A percentile compares a stretch with the other conserved stretches of the same genome.
Evolutionary conservation across 2,797 vertebrate species (phyloP).

Genomic region (Cuniculus paca): DNA sequence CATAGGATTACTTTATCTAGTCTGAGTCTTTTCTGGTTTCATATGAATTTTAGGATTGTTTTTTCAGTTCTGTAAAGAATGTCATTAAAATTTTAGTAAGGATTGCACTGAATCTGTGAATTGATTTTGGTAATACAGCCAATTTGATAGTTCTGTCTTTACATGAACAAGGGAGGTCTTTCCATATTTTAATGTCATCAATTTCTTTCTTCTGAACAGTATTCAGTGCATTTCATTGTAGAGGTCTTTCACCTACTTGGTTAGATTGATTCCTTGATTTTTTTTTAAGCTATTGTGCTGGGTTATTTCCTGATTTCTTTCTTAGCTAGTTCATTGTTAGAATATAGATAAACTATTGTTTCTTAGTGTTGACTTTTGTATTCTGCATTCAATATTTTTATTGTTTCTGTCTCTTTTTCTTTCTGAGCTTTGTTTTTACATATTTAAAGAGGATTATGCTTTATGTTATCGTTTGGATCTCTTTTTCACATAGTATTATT

Average conservation of each 20-base stretch:
- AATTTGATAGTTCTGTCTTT: neutral
- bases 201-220: neutral
- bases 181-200: neutral
- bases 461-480: neutral
- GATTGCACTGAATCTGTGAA: neutral
- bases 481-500: neutral
- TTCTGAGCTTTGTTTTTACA: neutral
- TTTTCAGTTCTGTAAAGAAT: neutral
- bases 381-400: neutral
- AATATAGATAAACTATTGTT: neutral
- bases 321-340: neutral
- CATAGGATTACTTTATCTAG: neutral
- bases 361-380: neutral
- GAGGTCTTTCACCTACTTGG: neutral
- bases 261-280: neutral
- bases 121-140: neutral
- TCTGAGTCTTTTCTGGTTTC: neutral
- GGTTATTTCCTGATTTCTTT: neutral
- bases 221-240: neutral
- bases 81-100: neutral
- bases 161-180: neutral
- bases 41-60: neutral
- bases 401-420: neutral
- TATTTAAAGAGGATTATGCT: neutral
- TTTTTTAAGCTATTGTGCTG: neutral